phyloP scores from a whole-genome alignment of 2,113 vertebrate genomes.

The Nycticorax nycticorax region DNA sequence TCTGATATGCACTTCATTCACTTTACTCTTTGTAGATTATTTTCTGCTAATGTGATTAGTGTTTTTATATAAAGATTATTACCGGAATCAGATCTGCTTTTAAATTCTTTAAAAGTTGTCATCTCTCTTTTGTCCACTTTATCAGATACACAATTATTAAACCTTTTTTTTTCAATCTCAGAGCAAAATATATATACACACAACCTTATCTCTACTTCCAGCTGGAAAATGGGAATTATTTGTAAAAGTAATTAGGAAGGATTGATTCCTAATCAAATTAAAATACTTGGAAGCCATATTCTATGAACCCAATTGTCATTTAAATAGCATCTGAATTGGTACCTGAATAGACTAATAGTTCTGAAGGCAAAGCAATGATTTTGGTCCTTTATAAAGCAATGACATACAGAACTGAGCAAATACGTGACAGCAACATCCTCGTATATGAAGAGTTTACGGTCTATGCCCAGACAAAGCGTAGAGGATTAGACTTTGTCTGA shows the following conservation, averaged over 20 bases:
- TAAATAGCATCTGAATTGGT: not conserved
- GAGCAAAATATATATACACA: not conserved
- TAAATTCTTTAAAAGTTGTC: conserved; percentile 52
- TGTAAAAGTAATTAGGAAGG: conserved; percentile 60
- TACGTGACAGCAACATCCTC: not conserved
- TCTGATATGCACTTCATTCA: not conserved
- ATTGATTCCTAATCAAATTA: conserved; percentile 58
- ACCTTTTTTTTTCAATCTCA: not conserved
- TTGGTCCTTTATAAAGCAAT: conserved; percentile 5
- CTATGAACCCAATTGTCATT: conserved; percentile 47
- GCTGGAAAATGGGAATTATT: conserved; percentile 63
- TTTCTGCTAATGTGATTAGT: conserved; percentile 30
- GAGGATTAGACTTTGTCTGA: not conserved
- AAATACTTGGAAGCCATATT: conserved; percentile 36
- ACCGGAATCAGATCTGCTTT: conserved; percentile 7
- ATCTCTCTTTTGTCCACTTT: conserved; percentile 30
- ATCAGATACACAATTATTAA: conserved; percentile 30
- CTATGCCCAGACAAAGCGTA: not conserved
- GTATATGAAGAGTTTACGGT: not conserved
- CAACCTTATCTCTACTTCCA: conserved; percentile 58
- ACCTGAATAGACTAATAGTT: conserved; percentile 39
- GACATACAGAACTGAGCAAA: not conserved
- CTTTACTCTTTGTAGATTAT: not conserved
- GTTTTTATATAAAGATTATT: conserved; percentile 28
- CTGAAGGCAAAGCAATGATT: not conserved